Base-by-base conservation (phyloP, 2,113 vertebrate genomes). In the Ammodytes dubius region DNA sequence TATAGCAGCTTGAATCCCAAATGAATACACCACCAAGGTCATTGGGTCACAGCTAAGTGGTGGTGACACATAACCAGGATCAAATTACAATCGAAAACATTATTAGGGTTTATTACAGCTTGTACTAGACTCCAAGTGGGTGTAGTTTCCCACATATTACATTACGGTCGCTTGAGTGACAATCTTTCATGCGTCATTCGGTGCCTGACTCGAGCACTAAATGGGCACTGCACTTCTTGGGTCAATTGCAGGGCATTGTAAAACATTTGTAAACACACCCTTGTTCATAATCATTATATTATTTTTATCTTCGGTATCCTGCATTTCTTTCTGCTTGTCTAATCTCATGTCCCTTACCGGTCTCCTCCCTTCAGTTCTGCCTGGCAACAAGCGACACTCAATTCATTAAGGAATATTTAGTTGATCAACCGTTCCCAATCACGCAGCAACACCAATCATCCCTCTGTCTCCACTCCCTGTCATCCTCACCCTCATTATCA, bases 371-470 rank as follows among this genome's bases (percentile, higher is more conserved):
- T 45, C 35, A 70, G 19, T 74, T 85, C 83, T 91, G 77, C 92
- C 76, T 88, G 64, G 91, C 82, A 92, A 92, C 92, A 79, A 82
- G 66, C 72, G 42, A 37, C 81, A 35, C 57, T 64, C 27, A 10
- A 39, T 77, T 86, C 76, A 84, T 83, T 67, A 45, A 45, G 17
- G 39, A 58, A 63, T 56, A 73, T 87, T 85, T 87, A 70, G 78
- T 84, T 81, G 27, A 78, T 85, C 57, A 71, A 74, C 58, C 12
- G 0, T 73, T 79, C 59, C 50, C 68, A 75, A 77, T 90, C 88
- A 56, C 13, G 66, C 69, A 40, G 61, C 69, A 40, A 49, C 87
- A 63, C 82, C 81, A 87, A 76, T 81, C 81, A 85, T 78, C 75
- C 60, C 3, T 60, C 35, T 71, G 27, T 71, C 64, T 77, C 67